Percentiles rank a stretch among this genome's conserved stretches.
Evolutionary conservation across 2,113 vertebrate genomes (phyloP).

Genomic region (Phoxinus phoxinus): DNA sequence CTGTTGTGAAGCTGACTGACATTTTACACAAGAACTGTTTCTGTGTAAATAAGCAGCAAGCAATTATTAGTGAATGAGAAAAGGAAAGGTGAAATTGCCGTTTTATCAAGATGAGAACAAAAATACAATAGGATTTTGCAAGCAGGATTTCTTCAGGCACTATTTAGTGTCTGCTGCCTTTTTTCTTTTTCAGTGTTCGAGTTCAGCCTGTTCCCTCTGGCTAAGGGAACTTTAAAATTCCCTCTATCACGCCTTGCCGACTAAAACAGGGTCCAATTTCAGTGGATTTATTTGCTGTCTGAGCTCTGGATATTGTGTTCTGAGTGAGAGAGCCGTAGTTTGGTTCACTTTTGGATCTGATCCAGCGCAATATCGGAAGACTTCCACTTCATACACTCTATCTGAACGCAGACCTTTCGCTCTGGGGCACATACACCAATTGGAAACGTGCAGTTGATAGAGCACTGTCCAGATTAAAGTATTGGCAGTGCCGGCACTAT

Average conservation of each 20-base stretch:
- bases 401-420: constrained; percentile 40
- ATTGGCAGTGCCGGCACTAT: constrained; percentile 38
- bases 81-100: neutral
- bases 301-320: constrained; percentile 43
- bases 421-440: constrained; percentile 50
- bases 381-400: constrained; percentile 35
- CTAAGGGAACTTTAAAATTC: constrained; percentile 8
- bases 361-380: constrained; percentile 42
- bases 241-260: neutral
- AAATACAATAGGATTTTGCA: neutral
- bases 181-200: neutral
- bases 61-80: neutral
- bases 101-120: neutral
- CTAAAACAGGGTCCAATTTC: constrained; percentile 24
- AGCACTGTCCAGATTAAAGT: constrained; percentile 50
- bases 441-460: constrained; percentile 51
- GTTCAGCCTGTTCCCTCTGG: constrained; percentile 24
- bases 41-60: neutral
- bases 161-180: constrained; percentile 23
- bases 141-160: constrained; percentile 1
- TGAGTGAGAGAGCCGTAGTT: neutral
- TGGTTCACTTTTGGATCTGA: constrained; percentile 39
- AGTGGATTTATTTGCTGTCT: constrained; percentile 27
- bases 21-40: neutral
- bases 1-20: neutral